These are phyloP conservation scores for Notothenia rossii DNA, from an alignment of 2,113 vertebrate species.

Conservation along the genomic window DNA sequence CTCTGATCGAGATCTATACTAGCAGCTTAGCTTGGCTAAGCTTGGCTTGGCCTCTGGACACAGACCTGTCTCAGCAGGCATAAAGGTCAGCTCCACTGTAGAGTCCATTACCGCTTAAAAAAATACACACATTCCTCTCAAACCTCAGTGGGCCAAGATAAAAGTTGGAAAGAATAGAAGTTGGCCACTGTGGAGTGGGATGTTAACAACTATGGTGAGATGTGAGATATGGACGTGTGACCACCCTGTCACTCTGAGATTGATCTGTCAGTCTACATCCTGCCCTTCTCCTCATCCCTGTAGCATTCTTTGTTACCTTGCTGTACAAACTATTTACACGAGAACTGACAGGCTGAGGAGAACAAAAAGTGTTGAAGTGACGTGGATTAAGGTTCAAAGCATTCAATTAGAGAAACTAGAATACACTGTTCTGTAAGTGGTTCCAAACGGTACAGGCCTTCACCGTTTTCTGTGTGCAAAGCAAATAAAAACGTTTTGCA, in stretches of 20 bases:
- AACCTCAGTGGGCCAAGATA: constrained; percentile 44
- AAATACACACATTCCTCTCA: constrained; percentile 44
- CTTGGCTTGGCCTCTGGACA: constrained; percentile 72
- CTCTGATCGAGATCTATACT: constrained; percentile 74
- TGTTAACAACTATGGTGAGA: constrained; percentile 46
- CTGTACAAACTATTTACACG: constrained; percentile 29
- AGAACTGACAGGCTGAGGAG: constrained; percentile 8
- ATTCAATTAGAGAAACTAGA: constrained; percentile 29
- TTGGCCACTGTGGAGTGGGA: constrained; percentile 38
- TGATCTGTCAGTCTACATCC: constrained; percentile 45
- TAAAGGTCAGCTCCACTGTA: constrained; percentile 60
- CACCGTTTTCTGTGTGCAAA: constrained; percentile 15
- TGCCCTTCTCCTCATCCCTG: constrained; percentile 16
- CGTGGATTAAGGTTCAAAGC: constrained; percentile 11
- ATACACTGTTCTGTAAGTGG: constrained; percentile 14
- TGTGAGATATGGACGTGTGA: constrained; percentile 34
- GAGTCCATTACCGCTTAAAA: constrained; percentile 59
- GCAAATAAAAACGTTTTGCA: constrained; percentile 22
- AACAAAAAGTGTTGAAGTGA: constrained; percentile 1
- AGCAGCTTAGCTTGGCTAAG: constrained; percentile 72
- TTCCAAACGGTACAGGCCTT: constrained; percentile 31
- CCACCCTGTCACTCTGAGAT: constrained; percentile 43
- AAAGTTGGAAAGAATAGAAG: constrained; percentile 42
- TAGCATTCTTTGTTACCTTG: neutral
- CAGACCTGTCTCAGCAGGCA: constrained; percentile 53